Evolutionary conservation across 2,113 vertebrate genomes (phyloP).

Genomic region (Leptobrachium leishanense): DNA sequence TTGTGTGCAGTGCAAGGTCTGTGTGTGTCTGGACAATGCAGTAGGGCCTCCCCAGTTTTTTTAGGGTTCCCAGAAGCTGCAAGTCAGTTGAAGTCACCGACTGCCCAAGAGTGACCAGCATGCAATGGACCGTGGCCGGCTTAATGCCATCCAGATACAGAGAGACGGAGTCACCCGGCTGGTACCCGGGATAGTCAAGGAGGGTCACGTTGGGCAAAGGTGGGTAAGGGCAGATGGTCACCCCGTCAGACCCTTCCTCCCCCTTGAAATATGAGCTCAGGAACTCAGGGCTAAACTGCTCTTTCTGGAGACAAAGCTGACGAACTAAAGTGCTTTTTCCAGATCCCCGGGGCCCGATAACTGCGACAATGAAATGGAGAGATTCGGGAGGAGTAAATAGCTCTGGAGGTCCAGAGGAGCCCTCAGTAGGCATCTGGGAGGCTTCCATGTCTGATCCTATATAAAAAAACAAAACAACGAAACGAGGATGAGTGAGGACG

Average conservation of each 20-base stretch:
- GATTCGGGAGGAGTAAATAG: not conserved
- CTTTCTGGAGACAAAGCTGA: conserved; percentile 18
- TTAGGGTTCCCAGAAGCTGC: conserved; percentile 27
- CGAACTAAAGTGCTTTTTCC: conserved; percentile 40
- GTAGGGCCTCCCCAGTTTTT: conserved; percentile 20
- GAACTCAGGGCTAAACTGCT: not conserved
- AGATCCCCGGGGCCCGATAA: conserved; percentile 32
- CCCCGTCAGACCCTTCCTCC: not conserved
- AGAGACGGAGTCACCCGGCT: not conserved
- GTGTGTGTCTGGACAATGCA: conserved; percentile 41
- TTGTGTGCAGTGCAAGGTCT: conserved; percentile 47
- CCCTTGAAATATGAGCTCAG: conserved; percentile 36
- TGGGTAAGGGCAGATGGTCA: not conserved
- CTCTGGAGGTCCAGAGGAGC: not conserved
- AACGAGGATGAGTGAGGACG: too few species aligned
- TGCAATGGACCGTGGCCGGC: conserved; percentile 1
- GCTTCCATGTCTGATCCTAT: conserved; percentile 10
- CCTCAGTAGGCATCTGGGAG: not conserved
- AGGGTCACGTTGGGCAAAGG: conserved; percentile 37
- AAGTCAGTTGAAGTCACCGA: not conserved
- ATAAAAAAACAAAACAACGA: not conserved
- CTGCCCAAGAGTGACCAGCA: conserved; percentile 28
- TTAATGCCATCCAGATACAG: conserved; percentile 37
- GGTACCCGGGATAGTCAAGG: conserved; percentile 36
- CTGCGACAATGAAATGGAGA: conserved; percentile 27